Evolutionary conservation across 2,888 invertebrate genomes (phyloP).

Genomic region (Drosophila percnosoma): DNA sequence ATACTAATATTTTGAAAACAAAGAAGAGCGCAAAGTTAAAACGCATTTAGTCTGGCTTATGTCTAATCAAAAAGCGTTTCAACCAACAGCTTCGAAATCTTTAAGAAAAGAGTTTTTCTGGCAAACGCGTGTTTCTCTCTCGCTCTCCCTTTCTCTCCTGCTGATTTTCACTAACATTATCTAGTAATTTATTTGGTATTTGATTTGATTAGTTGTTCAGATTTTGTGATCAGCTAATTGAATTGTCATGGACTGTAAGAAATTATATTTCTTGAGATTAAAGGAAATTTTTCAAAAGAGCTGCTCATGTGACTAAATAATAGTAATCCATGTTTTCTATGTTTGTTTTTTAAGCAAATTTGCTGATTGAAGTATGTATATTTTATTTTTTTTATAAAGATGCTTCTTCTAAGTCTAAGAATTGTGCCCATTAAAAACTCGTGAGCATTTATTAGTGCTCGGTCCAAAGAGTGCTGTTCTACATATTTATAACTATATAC

Average conservation of each 20-base stretch:
- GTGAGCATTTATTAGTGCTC: background rate
- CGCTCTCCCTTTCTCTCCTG: background rate
- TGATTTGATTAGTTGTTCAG: constrained; percentile 45
- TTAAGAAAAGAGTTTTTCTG: background rate
- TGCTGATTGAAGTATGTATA: background rate
- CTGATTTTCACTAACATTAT: background rate
- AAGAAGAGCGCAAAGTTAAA: constrained; percentile 4
- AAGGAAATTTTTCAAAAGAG: constrained; percentile 1
- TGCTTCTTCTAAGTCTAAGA: background rate
- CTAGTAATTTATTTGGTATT: constrained; percentile 4
- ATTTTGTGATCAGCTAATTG: constrained; percentile 44
- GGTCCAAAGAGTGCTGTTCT: constrained; percentile 23
- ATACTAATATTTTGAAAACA: constrained; percentile 1
- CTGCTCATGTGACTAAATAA: constrained; percentile 10
- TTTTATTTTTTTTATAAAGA: background rate
- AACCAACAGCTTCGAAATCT: constrained; percentile 11
- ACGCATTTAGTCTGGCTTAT: constrained; percentile 32
- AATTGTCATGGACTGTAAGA: constrained; percentile 37
- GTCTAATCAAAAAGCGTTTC: constrained; percentile 27
- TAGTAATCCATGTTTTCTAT: background rate
- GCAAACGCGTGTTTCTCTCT: constrained; percentile 9
- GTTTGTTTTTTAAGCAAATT: background rate
- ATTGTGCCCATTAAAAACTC: background rate
- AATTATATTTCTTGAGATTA: background rate
- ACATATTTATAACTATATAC: constrained; percentile 5